Evolutionary conservation across 1,140 invertebrate species (phyloP), one percentile per base, ranked within the genome.

Genomic region (Pseudomyrmex gracilis): DNA sequence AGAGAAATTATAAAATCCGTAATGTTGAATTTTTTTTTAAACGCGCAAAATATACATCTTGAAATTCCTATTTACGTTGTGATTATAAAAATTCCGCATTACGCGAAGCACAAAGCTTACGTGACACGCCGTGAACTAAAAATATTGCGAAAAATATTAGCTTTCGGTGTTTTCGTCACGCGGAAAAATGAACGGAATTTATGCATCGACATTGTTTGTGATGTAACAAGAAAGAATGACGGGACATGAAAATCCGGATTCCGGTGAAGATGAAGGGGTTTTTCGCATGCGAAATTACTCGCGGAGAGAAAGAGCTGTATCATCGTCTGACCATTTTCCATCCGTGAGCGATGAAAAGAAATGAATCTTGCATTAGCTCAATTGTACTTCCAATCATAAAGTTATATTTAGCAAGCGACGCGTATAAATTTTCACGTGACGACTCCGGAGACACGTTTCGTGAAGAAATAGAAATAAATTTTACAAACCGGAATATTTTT

Each of bases 161-260:
- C 13, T 68, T 68, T 68, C 24, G 22, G 13, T 45, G 43, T 45
- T 67, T 10, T 45, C 13, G 49, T 68, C 17, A 22, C 45, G 13
- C n/a, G 47, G 5, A 77, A 68, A 68, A 77, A 67, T 77, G 49
- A 77, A 68, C 64, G 22, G 74, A 68, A 68, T 58, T 77, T 64
- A 20, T 12, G 57, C 34, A 45, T 53, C 63, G 74, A 77, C 49
- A n/a, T 49, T 55, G 61, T 77, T 77, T n/a, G 61, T 45, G 63
- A 67, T 45, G 17, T 68, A 77, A 77, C 61, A 43, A 55, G 55
- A 77, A 77, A 15, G 9, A 5, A 68, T 68, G 74, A 77, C 63
- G 8, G 17, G n/a, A 20, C 17, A 67, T 77, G 49, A 22, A 77
- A 77, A 77, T 68, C 74, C 17, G 9, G n/a, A 2, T 2, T 4